Evolutionary conservation across 2,888 invertebrate genomes (phyloP).

Genomic region (Mimumesa dahlbomi): DNA sequence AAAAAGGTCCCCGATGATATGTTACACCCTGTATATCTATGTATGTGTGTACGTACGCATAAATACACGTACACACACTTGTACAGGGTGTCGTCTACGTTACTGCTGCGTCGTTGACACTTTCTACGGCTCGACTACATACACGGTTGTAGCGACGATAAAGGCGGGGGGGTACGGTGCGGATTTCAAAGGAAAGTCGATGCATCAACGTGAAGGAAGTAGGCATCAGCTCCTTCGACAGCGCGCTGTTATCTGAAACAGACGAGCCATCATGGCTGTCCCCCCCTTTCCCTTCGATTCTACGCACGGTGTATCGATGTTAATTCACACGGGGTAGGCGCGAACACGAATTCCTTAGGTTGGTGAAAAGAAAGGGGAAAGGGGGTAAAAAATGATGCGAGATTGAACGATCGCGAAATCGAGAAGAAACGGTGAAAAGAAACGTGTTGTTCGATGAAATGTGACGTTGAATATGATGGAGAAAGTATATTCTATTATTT

Average conservation of each 20-base stretch:
- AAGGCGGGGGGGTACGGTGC: slow-evolving; percentile 45
- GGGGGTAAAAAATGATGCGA: too few species aligned
- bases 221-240: slow-evolving; percentile 58
- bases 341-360: too few species aligned
- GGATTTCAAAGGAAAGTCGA: slow-evolving; percentile 65
- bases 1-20: too few species aligned
- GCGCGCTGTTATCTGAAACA: slow-evolving; percentile 66
- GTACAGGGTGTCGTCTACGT: slow-evolving; percentile 21
- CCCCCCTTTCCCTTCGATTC: slow-evolving; percentile 34
- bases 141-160: slow-evolving; percentile 50
- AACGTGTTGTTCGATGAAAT: too few species aligned
- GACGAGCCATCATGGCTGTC: slow-evolving; percentile 59
- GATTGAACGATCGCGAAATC: neutral
- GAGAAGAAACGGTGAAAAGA: neutral
- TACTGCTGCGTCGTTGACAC: slow-evolving; percentile 29
- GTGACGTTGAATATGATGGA: too few species aligned
- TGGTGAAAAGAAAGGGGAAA: too few species aligned
- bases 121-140: slow-evolving; percentile 34
- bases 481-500: too few species aligned
- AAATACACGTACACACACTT: slow-evolving; percentile 12
- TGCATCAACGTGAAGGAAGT: slow-evolving; percentile 59
- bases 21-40: too few species aligned
- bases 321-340: neutral
- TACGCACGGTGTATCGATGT: neutral
- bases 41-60: too few species aligned